Base-by-base conservation (phyloP, 2,113 vertebrate genomes). In the Sula dactylatra region DNA sequence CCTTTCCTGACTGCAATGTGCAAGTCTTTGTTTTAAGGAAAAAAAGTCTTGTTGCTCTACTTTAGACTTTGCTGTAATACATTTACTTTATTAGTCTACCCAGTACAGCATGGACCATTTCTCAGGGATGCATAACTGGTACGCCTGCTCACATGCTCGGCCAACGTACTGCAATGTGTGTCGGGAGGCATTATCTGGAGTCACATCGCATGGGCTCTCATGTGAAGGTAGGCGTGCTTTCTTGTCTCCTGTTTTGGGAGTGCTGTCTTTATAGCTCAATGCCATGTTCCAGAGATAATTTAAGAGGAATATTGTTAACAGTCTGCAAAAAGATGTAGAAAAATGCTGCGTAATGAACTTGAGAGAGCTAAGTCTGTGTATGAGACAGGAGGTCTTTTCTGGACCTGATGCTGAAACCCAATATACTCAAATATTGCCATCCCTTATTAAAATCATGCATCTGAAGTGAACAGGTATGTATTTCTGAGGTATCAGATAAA, bases 21-120 rank as follows among this genome's bases (percentile, higher is more conserved):
- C 47, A n/a, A 38, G 38, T 44, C 8, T 82, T 70, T 74, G 16
- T 56, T 82, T 84, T 62, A 59, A 67, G n/a, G 11, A 56, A 52
- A 40, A 62, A 31, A 54, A 40, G 14, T 45, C 21, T 34, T n/a
- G 13, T 65, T 82, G 11, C 9, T 83, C n/a, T 67, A 34, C 66
- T 36, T 21, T 45, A 31, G 49, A 14, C 61, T 22, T 95, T 62
- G 47, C 26, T 22, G 16, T 93, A 76, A 93, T 59, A 10, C 42
- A 14, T 97, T 90, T 86, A 7, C 86, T 36, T 71, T 59, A 14
- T n/a, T 97, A 99, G 99, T 99, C 99, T 65, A 99, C 99, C 79
- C 99, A 99, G 98, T 99, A 99, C 95, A 99, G 99, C 97, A 99
- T 99, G 99, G 99, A 99, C 97, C 99, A 99, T 96, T 99, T 99